Evolutionary conservation across 2,888 invertebrate species (phyloP).

Genomic region (Lycaena phlaeas): DNA sequence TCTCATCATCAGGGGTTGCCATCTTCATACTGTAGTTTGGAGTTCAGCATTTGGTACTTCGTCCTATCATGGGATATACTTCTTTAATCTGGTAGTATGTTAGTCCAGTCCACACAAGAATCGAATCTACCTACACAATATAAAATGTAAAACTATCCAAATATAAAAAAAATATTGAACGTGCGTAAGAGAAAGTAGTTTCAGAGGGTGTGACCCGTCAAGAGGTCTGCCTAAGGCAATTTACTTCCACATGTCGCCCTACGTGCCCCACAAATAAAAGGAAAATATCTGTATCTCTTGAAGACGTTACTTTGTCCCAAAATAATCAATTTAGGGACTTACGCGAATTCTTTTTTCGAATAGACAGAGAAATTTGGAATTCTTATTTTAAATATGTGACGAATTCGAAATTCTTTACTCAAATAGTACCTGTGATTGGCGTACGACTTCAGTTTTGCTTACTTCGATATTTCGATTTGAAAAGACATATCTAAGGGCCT

Average conservation of each 20-base stretch:
- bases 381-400: not conserved
- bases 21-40: no score
- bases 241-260: conserved; percentile 68
- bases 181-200: conserved; percentile 50
- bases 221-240: conserved; percentile 65
- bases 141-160: conserved; percentile 8
- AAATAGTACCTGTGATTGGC: no score
- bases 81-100: no score
- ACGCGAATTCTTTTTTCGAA: conserved; percentile 7
- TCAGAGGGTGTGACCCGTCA: conserved; percentile 46
- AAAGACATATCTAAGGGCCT: no score
- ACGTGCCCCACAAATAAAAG: conserved; percentile 68
- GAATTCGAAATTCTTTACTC: not conserved
- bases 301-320: conserved; percentile 37
- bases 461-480: no score
- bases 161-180: conserved; percentile 45
- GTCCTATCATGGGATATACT: no score
- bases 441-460: no score
- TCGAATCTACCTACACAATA: no score
- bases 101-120: no score
- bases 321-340: conserved; percentile 9
- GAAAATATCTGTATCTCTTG: conserved; percentile 43
- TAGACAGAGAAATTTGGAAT: not conserved
- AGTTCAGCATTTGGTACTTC: no score
- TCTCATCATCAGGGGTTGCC: no score